Base-by-base conservation (phyloP, 2,113 vertebrate genomes). In the Perccottus glenii region DNA sequence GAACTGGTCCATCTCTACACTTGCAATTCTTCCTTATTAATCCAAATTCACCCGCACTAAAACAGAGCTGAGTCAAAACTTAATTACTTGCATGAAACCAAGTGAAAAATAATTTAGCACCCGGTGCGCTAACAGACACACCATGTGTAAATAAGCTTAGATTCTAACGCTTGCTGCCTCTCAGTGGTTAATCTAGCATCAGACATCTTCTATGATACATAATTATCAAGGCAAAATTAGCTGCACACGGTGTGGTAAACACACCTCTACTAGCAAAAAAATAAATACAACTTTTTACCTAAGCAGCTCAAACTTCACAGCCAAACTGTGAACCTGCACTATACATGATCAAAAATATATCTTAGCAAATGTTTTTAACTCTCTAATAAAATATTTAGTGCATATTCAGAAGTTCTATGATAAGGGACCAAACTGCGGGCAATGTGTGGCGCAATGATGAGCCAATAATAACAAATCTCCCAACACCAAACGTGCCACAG, bases 81-180 rank as follows among this genome's bases (percentile, higher is more conserved):
- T 77, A 85, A 90, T 88, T 89, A 58, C 72, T 61, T 32, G 68
- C 90, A 91, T 88, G 76, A 87, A 89, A 88, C 87, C 83, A 89
- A 88, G 84, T 84, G 19, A 83, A 75, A 82, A 89, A 87, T 80
- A 84, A 88, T 82, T 81, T 67, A 78, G 73, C 77, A 67, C 52
- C 68, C 59, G 40, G 42, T 11, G 47, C 66, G 78, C 84, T 84
- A 71, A 66, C 57, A 64, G 64, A 67, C 47, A 73, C 74, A 45
- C 77, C 77, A 84, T 73, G 80, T 78, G 78, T 72, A 84, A 85
- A 83, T 88, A 83, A 85, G 89, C 64, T 56, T 44, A 73, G 72
- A 77, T 60, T 81, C 47, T 68, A 72, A 88, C 71, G 71, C 69
- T 60, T 71, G 42, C 52, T 62, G 51, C 43, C 59, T 53, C 66